Conservation (phyloP, 2,113 vertebrate genomes). For the Carassius gibelio region DNA sequence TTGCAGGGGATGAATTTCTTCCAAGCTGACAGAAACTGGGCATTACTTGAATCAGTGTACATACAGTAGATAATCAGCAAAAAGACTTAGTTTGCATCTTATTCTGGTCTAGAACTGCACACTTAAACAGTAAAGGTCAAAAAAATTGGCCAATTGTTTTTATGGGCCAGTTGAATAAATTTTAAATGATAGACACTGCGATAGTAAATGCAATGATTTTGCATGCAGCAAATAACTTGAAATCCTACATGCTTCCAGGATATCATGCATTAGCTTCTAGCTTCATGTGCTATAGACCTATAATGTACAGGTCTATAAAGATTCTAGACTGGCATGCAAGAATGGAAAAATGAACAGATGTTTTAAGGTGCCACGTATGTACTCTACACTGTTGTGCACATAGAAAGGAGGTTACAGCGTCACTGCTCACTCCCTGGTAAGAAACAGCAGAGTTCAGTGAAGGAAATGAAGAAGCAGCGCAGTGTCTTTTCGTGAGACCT, state of each 20-base stretch:
- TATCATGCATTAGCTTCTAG: too few relatives aligned
- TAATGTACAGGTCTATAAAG: not conserved
- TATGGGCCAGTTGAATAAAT: not conserved
- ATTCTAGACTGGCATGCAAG: not conserved
- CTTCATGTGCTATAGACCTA: not conserved
- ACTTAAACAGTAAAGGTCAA: not conserved
- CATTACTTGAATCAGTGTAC: not conserved
- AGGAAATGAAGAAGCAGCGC: conserved; percentile 6
- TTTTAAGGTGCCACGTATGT: conserved; percentile 42
- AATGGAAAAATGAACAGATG: not conserved
- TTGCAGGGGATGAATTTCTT: conserved; percentile 46
- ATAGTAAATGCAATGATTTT: not conserved
- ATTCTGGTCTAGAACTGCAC: not conserved
- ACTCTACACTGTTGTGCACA: conserved; percentile 56
- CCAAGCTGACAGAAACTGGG: not conserved
- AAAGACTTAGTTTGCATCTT: not conserved
- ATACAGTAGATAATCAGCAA: too few relatives aligned
- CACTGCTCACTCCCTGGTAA: conserved; percentile 48
- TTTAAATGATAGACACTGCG: not conserved
- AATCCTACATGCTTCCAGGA: not conserved
- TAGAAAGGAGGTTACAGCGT: conserved; percentile 46
- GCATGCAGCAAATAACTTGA: not conserved
- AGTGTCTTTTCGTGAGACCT: conserved; percentile 57
- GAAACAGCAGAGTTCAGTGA: conserved; percentile 53
- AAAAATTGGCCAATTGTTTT: not conserved